Base-by-base conservation (phyloP, 1,140 invertebrate species). In the Eufriesea mexicana region DNA sequence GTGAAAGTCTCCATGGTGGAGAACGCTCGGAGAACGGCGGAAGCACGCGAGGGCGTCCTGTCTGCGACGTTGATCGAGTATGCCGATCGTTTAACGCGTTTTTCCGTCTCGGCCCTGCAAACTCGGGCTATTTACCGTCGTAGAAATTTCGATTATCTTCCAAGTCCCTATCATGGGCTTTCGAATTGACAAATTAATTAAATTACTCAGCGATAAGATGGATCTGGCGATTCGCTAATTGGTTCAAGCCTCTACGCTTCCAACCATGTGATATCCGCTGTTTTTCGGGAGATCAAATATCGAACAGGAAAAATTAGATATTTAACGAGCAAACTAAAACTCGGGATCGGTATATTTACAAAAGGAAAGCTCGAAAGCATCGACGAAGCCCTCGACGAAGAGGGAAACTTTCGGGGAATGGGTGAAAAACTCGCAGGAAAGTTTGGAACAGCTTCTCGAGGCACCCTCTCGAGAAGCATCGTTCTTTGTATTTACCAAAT, bases 31-130 rank as follows among this genome's bases (percentile, higher is more conserved):
- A 25, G n/a, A 6, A 28, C 8, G n/a, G 25, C 12, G 42, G 67
- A 47, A n/a, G 66, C 66, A n/a, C 42, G 14, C 64, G 49, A 20
- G n/a, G 70, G 20, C 70, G 70, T 72, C 45, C 35, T 73, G 42
- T 42, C 20, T 9, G 20, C 23, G 35, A 73, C 54, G 35, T 42
- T 73, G 71, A 73, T 73, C 55, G 28, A 73, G 28, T 16, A 20
- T 49, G 6, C 9, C 25, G 25, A 72, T 72, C n/a, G 47, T 47
- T 66, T 25, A 16, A n/a, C 8, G n/a, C 12, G 7, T 68, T 5
- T 25, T 45, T 61, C 28, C 18, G 28, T 12, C 7, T 28, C 25
- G 10, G n/a, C 25, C n/a, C 12, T 59, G 18, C 2, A 47, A 66
- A 66, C 45, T 35, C 35, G 35, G 1, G 35, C 35, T 35, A 35